Percentiles rank a stretch among this genome's conserved stretches.
phyloP scores from a whole-genome alignment of 2,888 invertebrate genomes.

The Acrobasis suavella region DNA sequence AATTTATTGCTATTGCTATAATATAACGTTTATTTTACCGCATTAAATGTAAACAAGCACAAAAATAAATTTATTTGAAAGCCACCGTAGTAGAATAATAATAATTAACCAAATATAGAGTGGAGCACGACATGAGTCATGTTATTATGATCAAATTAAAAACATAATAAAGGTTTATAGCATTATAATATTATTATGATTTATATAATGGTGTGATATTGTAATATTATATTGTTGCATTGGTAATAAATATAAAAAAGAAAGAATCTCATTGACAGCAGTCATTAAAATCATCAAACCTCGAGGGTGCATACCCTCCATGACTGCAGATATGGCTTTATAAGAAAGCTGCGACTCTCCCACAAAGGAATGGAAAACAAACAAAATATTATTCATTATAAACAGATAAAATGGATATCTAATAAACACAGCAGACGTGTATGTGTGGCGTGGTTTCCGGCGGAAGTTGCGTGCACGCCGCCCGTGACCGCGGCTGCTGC shows the following conservation, averaged over 20 bases:
- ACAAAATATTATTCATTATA: slow-evolving; percentile 19
- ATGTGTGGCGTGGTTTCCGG: slow-evolving; percentile 71
- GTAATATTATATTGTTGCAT: no score
- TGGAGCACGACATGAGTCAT: no score
- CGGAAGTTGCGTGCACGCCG: slow-evolving; percentile 76
- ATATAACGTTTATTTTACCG: neutral
- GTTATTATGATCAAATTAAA: no score
- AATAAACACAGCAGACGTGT: slow-evolving; percentile 36
- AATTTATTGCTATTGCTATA: neutral
- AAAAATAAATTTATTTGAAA: neutral
- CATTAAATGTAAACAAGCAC: neutral
- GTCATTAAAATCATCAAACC: no score
- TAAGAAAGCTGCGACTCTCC: neutral
- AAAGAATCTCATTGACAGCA: no score
- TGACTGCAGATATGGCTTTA: no score
- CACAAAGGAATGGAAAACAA: slow-evolving; percentile 8
- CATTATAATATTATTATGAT: no score
- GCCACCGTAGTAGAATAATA: no score
- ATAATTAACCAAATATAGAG: no score
- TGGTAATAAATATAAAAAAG: neutral
- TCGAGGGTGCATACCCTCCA: no score
- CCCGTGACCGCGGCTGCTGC: slow-evolving; percentile 68
- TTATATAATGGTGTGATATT: no score
- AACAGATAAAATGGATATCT: slow-evolving; percentile 13
- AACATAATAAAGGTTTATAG: neutral